Percentiles rank a stretch among this genome's conserved stretches.
Evolutionary conservation across 2,888 invertebrate genomes (phyloP).

Genomic region (Luperina testacea): DNA sequence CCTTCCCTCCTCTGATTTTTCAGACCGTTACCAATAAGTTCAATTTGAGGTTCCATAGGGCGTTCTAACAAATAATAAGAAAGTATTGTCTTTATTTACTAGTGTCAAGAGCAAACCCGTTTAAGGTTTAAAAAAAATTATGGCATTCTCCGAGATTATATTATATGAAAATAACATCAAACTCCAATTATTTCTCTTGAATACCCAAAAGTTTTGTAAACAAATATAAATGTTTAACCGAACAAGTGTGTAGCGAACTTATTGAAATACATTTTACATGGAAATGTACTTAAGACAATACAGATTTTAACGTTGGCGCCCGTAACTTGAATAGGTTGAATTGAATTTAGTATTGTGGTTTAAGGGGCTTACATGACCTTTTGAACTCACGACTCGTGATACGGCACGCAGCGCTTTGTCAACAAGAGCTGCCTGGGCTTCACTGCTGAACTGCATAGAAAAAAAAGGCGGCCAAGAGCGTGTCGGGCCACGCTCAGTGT

Average conservation of each 20-base stretch:
- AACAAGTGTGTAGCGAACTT: background rate
- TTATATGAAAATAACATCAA: constrained; percentile 17
- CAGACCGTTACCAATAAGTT: background rate
- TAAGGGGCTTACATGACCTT: too few relatives aligned
- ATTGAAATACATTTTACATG: background rate
- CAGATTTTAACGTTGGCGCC: background rate
- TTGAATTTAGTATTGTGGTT: too few relatives aligned
- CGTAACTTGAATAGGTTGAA: constrained; percentile 7
- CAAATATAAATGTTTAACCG: constrained; percentile 5
- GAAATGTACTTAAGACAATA: constrained; percentile 11
- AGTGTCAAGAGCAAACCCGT: too few relatives aligned
- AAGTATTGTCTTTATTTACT: background rate
- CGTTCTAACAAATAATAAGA: background rate
- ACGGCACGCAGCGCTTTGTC: too few relatives aligned
- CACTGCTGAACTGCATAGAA: too few relatives aligned
- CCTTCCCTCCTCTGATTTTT: background rate
- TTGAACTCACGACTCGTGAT: too few relatives aligned
- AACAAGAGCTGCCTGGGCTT: too few relatives aligned
- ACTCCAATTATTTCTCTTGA: background rate
- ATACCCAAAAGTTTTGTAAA: constrained; percentile 4
- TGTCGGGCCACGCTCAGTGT: too few relatives aligned
- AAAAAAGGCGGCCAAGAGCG: too few relatives aligned
- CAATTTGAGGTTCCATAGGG: background rate
- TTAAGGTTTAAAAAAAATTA: too few relatives aligned
- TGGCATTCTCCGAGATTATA: background rate